Evolutionary conservation across 2,113 vertebrate species (phyloP), one percentile per base, ranked within the genome.

Genomic region (Anguilla japonica): DNA sequence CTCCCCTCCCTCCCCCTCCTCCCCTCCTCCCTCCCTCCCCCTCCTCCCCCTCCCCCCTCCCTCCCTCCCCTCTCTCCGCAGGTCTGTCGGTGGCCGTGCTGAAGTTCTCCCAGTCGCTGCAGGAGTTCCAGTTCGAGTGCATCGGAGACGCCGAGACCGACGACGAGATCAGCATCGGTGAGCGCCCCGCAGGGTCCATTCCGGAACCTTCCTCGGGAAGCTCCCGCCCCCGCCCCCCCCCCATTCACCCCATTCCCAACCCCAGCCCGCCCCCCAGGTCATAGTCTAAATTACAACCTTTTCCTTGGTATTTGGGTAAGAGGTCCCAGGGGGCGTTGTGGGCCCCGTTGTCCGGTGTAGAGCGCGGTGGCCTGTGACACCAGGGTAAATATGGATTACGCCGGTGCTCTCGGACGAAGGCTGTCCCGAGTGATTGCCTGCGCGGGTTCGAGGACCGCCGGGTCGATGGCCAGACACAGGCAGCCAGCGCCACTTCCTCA

Each of bases 121-220:
- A 98, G 94, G 97, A 98, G 93, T 99, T 98, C 94, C 97, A 99
- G 85, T 99, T 99, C 89, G 97, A 99, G 90, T 98, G 97, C 89
- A 97, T 99, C 57, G 98, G 98, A 26, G 98, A 99, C 87, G 97
- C 97, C 20, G 98, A 99, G 95, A 99, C 98, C 0, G 98, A 99
- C 84, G 98, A 99, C 87, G 98, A 99, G 93, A 97, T 98, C 87
- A 99, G 97, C 91, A 98, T 98, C 16, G 98, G 98, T 98, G 94
- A 97, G 97, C 96, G 53, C 5, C 34, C 18, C 39, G 20, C 14
- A 34, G 2, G 43, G 43, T 20, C 29, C 81, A 5, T 5, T 84
- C 40, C 60, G 79, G 75, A 0, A 41, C 14, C 40, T 34, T 56
- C 29, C 82, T 81, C 29, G 20, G 22, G 29, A 81, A 43, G 3